Percentiles rank a stretch among this genome's conserved stretches.
Conservation (phyloP, 2,113 vertebrate species). For the Mormyrus lacerda region DNA sequence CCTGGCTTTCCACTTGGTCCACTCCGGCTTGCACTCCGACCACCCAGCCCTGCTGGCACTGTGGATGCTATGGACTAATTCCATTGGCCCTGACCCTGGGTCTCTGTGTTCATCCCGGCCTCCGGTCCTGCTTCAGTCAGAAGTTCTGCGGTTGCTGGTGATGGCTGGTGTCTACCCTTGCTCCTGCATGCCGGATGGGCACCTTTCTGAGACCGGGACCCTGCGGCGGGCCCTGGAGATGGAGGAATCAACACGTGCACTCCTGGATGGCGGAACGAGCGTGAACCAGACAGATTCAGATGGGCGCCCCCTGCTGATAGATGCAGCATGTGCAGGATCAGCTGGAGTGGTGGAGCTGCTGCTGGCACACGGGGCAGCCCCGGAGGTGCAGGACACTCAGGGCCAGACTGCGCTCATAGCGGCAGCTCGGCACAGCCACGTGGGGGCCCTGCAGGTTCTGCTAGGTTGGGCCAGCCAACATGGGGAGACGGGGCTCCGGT, state of each 20-base stretch:
- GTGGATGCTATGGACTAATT: conserved; percentile 61
- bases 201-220: conserved; percentile 10
- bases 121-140: conserved; percentile 49
- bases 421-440: conserved; percentile 59
- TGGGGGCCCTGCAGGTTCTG: conserved; percentile 49
- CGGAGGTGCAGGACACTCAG: conserved; percentile 55
- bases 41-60: conserved; percentile 58
- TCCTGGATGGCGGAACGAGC: conserved; percentile 48
- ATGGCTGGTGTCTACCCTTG: conserved; percentile 48
- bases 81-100: conserved; percentile 13
- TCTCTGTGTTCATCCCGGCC: conserved; percentile 21
- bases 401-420: conserved; percentile 63
- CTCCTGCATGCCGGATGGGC: conserved; percentile 25
- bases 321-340: conserved; percentile 54
- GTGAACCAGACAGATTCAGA: conserved; percentile 50
- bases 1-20: conserved; percentile 57
- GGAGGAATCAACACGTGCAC: conserved; percentile 45
- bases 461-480: conserved; percentile 52
- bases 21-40: conserved; percentile 52
- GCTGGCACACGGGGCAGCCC: conserved; percentile 53
- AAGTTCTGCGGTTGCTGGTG: conserved; percentile 59
- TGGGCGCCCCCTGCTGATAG: conserved; percentile 54
- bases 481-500: conserved; percentile 21
- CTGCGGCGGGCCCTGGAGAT: conserved; percentile 38
- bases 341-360: conserved; percentile 50